Percentiles rank a stretch among this genome's conserved stretches.
Evolutionary conservation across 2,797 vertebrate genomes (phyloP).

Genomic region (Ctenosaura bakeri): DNA sequence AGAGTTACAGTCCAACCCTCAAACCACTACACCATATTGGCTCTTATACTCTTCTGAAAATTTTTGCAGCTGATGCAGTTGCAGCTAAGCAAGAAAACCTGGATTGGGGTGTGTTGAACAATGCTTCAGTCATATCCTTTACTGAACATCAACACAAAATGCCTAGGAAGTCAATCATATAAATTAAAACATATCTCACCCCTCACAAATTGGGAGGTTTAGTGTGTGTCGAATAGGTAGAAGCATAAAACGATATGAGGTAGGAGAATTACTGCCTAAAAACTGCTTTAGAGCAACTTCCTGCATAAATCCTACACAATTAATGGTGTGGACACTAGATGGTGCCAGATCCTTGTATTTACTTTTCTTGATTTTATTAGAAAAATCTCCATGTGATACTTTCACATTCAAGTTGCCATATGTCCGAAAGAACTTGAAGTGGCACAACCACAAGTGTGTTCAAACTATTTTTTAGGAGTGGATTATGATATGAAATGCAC

Average conservation of each 20-base stretch:
- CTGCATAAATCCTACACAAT: not conserved
- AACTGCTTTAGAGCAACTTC: not conserved
- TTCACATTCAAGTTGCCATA: too few relatives aligned
- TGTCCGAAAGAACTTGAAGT: too few relatives aligned
- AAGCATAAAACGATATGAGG: not conserved
- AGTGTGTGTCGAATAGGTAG: not conserved
- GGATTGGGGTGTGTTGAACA: too few relatives aligned
- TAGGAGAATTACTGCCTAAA: not conserved
- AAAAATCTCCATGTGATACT: not conserved
- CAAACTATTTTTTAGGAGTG: not conserved
- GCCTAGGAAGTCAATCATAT: not conserved
- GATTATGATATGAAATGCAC: not conserved
- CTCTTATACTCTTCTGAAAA: too few relatives aligned
- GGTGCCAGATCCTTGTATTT: conserved; percentile 37
- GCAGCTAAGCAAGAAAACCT: not conserved
- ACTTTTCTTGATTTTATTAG: fast-evolving
- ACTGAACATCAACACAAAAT: not conserved
- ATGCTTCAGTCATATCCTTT: not conserved
- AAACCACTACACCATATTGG: too few relatives aligned
- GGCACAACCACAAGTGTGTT: not conserved
- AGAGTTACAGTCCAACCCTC: too few relatives aligned
- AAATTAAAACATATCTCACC: too few relatives aligned
- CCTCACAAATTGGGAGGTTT: not conserved
- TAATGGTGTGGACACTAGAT: conserved; percentile 56
- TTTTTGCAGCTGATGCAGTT: not conserved